Base-by-base conservation (phyloP, 1,140 invertebrate species). In the fruit fly (Drosophila melanogaster) region DNA sequence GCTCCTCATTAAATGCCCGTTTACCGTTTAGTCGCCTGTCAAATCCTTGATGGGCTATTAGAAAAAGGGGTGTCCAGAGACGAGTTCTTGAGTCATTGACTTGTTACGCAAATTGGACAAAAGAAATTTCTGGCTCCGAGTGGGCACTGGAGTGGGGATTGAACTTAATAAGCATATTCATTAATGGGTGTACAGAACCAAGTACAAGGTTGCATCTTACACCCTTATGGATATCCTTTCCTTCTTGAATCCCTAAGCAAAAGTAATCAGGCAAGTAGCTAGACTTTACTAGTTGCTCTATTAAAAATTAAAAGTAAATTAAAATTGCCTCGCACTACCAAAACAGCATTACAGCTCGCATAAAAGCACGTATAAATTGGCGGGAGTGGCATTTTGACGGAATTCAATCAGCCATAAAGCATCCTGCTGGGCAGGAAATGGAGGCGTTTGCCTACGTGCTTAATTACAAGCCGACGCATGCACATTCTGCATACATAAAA, bases 51-150 rank as follows among this genome's bases (percentile, higher is more conserved):
- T 75, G 74, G 69, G 71, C 61, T 78, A 87, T 87, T 87, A 83
- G 79, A 87, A 54, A 84, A 83, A 51, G 65, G 56, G 66, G 53
- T 73, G 50, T 66, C 50, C 54, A 35, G 50, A 51, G 37, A 37
- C 51, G 10, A 38, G 49, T 30, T 38, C 38, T 61, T 62, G 64
- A 77, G 64, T 77, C 74, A 86, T 77, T 89, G 84, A 87, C 79
- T 83, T 87, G 81, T 87, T 86, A 77, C 84, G 76, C 59, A 87
- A 86, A 86, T 86, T 74, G 65, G 58, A 86, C 78, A 86, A 81
- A 80, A 86, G 74, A 67, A 71, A 0, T 30, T 10, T 67, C 53
- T 43, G 37, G 37, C 40, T n/a, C 8, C n/a, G 7, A 15, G 30
- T 43, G 43, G 46, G 14, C 46, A 24, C 49, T 35, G 30, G 17